phyloP scores from a whole-genome alignment of 1,140 invertebrate genomes.

The Sarcophaga bullata region DNA sequence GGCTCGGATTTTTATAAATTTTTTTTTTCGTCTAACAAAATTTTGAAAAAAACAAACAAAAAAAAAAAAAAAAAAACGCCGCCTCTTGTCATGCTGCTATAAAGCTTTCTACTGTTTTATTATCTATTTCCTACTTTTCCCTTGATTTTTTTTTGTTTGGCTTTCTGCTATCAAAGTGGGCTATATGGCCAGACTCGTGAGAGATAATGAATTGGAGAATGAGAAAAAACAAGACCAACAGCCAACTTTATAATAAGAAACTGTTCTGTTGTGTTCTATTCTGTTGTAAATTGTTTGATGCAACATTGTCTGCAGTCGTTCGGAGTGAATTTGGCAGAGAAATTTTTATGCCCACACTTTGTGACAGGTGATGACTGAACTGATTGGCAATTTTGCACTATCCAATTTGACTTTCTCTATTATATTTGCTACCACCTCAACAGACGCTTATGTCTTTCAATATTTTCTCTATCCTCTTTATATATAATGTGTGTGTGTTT shows the following conservation, averaged over 20 bases:
- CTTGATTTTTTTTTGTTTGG: neutral
- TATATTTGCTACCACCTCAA: too few relatives aligned
- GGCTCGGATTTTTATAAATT: slow-evolving; percentile 27
- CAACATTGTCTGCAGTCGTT: neutral
- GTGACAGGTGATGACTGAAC: slow-evolving; percentile 34
- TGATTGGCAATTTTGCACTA: slow-evolving; percentile 44
- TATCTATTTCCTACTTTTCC: neutral
- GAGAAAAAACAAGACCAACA: too few relatives aligned
- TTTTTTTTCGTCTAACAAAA: too few relatives aligned
- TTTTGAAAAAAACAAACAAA: neutral
- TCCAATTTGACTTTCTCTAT: slow-evolving; percentile 30
- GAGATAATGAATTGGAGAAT: neutral
- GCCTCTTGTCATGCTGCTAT: too few relatives aligned
- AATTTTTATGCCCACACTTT: slow-evolving; percentile 33
- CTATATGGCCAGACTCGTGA: neutral
- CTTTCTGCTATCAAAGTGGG: neutral
- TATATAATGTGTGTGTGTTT: too few relatives aligned
- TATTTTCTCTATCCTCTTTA: too few relatives aligned
- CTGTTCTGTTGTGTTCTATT: too few relatives aligned
- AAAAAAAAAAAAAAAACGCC: too few relatives aligned
- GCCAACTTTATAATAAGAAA: too few relatives aligned
- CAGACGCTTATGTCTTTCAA: too few relatives aligned
- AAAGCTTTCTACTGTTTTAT: neutral
- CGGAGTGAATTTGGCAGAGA: neutral
- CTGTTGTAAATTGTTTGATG: neutral